Evolutionary conservation across 2,888 invertebrate genomes (phyloP), one percentile per base, ranked within the genome.

Genomic region (Eumerus sabulonum): DNA sequence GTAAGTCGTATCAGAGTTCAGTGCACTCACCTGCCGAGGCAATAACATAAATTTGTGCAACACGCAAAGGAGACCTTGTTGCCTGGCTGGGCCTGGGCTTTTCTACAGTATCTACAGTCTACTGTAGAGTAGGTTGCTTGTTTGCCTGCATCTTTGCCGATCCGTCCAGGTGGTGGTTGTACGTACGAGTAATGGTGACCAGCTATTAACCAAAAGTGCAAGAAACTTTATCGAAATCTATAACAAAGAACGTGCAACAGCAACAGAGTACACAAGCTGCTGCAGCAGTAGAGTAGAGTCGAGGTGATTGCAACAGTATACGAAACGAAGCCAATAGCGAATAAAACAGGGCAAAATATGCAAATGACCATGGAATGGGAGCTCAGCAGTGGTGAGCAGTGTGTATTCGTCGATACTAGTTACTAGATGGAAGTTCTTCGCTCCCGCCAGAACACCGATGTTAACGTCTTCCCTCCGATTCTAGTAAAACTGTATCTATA

Each of bases 171-270:
- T 64, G 27, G 27, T 27, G 27, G 27, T 2, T 27, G 7, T 27
- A 27, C 27, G 27, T 27, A 7, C 27, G 76, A 68, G 64, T 35
- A 44, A 36, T 68, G 77, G 72, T 72, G 74, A 74, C 77, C 77
- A 63, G 63, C 68, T 62, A 59, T 79, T 44, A 74, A 64, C 79
- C 68, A 79, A 79, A 74, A 79, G 74, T 79, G 79, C 74, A 79
- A 79, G 79, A 79, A 74, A 79, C 73, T 79, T 77, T 72, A 79
- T 74, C 79, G 47, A 79, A 79, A 79, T 79, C 74, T 74, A 79
- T 74, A 79, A 79, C 73, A 77, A 77, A 77, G 77, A 77, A 77
- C 67, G 19, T 7, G 42, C 70, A 19, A 44, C 45, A 18, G 42
- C 56, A 45, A 13, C 38, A n/a, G n/a, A n/a, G n/a, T n/a, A 19